A percentile compares a stretch with the other conserved stretches of the same genome.
Evolutionary conservation across 2,113 vertebrate species (phyloP).

Genomic region (Phylloscopus trochilus): DNA sequence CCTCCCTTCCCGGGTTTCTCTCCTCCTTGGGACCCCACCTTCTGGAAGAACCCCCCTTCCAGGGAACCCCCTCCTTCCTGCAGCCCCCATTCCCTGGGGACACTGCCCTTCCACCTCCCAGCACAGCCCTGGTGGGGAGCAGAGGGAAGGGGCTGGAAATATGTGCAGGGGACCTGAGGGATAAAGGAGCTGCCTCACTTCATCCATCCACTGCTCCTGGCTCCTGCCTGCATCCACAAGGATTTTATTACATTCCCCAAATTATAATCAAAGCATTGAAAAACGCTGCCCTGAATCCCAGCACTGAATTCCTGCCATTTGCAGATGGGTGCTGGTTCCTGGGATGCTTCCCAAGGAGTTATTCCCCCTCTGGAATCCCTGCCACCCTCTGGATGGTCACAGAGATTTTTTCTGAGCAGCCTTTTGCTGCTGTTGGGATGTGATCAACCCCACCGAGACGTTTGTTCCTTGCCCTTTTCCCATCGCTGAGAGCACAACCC

Average conservation of each 20-base stretch:
- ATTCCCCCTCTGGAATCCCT: not conserved
- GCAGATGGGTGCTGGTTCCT: fast-evolving
- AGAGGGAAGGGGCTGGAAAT: not conserved
- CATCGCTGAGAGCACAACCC: fast-evolving
- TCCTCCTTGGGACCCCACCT: too few species aligned
- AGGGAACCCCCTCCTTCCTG: not conserved
- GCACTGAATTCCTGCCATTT: fast-evolving
- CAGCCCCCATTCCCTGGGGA: not conserved
- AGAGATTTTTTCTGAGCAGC: not conserved
- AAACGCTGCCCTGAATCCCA: not conserved
- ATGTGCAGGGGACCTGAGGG: fast-evolving
- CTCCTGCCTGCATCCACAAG: not conserved
- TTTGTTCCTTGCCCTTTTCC: fast-evolving
- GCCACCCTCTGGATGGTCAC: not conserved
- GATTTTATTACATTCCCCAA: not conserved
- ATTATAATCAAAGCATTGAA: fast-evolving
- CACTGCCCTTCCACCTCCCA: not conserved
- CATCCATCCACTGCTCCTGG: fast-evolving
- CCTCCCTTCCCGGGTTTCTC: not conserved
- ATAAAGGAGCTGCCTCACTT: fast-evolving
- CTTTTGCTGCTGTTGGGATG: not conserved
- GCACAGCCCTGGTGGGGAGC: not conserved
- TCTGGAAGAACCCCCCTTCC: too few species aligned
- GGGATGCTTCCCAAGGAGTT: not conserved
- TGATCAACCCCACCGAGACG: fast-evolving